Conservation (phyloP, 2,888 invertebrate species). For the Onchidella celtica region DNA sequence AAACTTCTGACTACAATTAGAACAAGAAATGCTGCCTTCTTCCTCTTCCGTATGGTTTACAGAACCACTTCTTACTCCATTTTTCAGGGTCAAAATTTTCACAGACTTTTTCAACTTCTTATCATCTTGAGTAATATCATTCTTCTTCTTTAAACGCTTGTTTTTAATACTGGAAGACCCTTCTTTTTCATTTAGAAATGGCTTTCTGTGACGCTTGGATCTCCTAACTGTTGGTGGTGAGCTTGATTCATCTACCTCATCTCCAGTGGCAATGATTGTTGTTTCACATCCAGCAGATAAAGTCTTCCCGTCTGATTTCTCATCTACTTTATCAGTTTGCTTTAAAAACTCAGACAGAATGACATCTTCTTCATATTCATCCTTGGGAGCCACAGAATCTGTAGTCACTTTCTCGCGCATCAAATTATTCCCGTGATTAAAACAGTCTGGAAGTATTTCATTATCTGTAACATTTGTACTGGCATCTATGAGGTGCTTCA, state of each 20-base stretch:
- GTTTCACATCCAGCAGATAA: background rate
- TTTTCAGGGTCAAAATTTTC: background rate
- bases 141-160: background rate
- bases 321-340: background rate
- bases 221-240: background rate
- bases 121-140: background rate
- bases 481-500: background rate
- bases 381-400: background rate
- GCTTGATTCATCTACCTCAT: background rate
- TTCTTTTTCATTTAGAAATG: too few species aligned
- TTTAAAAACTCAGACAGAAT: background rate
- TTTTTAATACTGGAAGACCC: too few species aligned
- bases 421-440: background rate
- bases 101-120: background rate
- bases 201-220: background rate
- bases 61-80: background rate
- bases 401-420: background rate
- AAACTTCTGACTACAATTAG: conserved; percentile 6
- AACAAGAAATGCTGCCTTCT: background rate
- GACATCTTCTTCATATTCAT: background rate
- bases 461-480: background rate
- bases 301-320: background rate
- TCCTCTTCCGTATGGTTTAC: background rate
- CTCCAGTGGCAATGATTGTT: background rate
- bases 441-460: too few species aligned